A percentile compares a stretch with the other conserved stretches of the same genome.
These are phyloP conservation scores for Solenodon paradoxus DNA, from an alignment of 2,113 vertebrate genomes.

Conservation along the genomic window DNA sequence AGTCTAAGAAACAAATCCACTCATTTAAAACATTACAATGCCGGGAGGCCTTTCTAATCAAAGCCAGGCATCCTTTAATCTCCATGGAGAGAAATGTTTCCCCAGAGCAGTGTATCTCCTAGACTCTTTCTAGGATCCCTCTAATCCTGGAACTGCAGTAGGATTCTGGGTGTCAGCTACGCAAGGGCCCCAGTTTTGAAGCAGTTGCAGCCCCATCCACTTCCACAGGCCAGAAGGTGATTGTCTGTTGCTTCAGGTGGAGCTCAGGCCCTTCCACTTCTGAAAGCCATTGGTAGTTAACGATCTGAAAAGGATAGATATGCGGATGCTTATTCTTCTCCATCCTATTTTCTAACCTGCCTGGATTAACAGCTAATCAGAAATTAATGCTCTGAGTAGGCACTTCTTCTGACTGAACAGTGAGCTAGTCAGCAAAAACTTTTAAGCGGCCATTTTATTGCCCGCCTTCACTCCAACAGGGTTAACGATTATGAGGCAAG, in stretches of 20 bases:
- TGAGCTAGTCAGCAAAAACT: constrained; percentile 37
- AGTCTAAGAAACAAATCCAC: background rate
- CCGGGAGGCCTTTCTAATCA: background rate
- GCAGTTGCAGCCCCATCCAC: background rate
- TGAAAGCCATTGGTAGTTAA: background rate
- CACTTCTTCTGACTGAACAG: constrained; percentile 29
- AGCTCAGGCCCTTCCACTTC: background rate
- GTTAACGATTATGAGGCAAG: background rate
- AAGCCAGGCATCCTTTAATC: background rate
- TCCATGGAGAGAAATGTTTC: background rate
- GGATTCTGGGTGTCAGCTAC: background rate
- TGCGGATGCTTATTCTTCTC: background rate
- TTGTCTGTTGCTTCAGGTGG: background rate
- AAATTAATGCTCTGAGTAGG: constrained; percentile 45
- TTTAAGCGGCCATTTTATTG: constrained; percentile 6
- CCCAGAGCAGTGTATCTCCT: background rate
- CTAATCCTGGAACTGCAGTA: background rate
- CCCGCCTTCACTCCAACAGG: background rate
- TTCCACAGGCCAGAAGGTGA: background rate
- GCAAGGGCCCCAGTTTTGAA: background rate
- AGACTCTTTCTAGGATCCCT: background rate
- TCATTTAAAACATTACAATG: background rate
- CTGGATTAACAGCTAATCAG: constrained; percentile 40
- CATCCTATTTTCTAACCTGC: constrained; percentile 29
- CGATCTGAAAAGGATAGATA: background rate